Evolutionary conservation across 2,797 vertebrate species (phyloP).

Genomic region (Macrochelys suwanniensis): DNA sequence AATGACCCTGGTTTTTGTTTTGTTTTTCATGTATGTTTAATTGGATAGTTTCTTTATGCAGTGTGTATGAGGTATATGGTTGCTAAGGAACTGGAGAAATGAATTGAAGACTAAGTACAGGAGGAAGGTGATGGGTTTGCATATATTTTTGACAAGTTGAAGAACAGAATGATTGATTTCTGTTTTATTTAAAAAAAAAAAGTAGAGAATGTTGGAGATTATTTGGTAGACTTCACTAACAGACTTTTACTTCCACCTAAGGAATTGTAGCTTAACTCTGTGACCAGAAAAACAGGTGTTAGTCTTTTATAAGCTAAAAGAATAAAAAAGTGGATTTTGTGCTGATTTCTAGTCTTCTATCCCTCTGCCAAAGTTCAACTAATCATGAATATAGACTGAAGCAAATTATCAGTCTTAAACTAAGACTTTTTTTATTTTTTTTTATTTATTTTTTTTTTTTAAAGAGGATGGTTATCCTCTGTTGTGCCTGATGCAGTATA

Average conservation of each 20-base stretch:
- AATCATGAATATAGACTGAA: conserved; percentile 48
- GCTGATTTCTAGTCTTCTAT: background rate
- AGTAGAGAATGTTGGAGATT: background rate
- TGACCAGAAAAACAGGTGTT: background rate
- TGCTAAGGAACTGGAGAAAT: conserved; percentile 59
- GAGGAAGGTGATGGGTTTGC: background rate
- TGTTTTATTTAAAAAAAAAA: background rate
- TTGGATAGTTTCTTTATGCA: background rate
- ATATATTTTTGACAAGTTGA: conserved; percentile 2
- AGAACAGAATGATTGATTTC: background rate
- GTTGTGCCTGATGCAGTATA: conserved; percentile 10
- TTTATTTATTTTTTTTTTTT: no score
- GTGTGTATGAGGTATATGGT: background rate
- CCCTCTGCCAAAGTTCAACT: conserved; percentile 47
- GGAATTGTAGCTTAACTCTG: conserved; percentile 42
- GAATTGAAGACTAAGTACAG: background rate
- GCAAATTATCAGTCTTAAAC: conserved; percentile 12
- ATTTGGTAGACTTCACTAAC: conserved; percentile 42
- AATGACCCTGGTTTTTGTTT: conserved; percentile 1
- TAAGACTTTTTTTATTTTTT: background rate
- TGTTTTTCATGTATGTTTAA: background rate
- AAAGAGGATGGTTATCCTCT: conserved; percentile 13
- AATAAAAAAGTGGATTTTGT: conserved; percentile 35
- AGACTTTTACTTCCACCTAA: no score
- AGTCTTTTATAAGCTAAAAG: background rate